A percentile compares a stretch with the other conserved stretches of the same genome.
These are phyloP conservation scores for Pangasianodon gigas DNA, from an alignment of 2,113 vertebrate species.

Conservation along the genomic window DNA sequence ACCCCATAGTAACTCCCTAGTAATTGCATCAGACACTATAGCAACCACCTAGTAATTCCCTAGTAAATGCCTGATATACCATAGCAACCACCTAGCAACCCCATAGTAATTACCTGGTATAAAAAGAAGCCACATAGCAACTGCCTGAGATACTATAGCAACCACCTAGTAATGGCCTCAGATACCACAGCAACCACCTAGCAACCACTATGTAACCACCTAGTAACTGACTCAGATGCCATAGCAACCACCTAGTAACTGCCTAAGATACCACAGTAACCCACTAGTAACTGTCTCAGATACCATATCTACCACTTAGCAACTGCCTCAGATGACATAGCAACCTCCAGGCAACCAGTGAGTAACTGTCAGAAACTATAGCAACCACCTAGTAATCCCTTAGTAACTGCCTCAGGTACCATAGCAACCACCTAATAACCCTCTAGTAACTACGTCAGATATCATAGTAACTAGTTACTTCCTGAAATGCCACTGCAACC, in stretches of 20 bases:
- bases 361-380: too few species aligned
- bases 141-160: background rate
- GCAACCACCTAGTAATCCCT: background rate
- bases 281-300: background rate
- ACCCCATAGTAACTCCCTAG: background rate
- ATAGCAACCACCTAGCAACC: background rate
- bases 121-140: background rate
- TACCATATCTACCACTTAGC: background rate
- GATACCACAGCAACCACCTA: background rate
- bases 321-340: too few species aligned
- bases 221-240: background rate
- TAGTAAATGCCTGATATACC: background rate
- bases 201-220: background rate
- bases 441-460: too few species aligned
- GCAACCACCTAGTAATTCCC: background rate
- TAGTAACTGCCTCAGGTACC: background rate
- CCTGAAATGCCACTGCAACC: too few species aligned
- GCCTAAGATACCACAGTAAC: too few species aligned
- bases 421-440: background rate
- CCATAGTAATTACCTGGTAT: too few species aligned
- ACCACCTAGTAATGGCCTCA: background rate
- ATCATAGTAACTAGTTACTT: too few species aligned
- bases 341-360: too few species aligned
- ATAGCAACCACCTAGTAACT: background rate
- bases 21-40: background rate